Base-by-base conservation (phyloP, 2,797 vertebrate genomes). In the Sebastes vulpes region DNA sequence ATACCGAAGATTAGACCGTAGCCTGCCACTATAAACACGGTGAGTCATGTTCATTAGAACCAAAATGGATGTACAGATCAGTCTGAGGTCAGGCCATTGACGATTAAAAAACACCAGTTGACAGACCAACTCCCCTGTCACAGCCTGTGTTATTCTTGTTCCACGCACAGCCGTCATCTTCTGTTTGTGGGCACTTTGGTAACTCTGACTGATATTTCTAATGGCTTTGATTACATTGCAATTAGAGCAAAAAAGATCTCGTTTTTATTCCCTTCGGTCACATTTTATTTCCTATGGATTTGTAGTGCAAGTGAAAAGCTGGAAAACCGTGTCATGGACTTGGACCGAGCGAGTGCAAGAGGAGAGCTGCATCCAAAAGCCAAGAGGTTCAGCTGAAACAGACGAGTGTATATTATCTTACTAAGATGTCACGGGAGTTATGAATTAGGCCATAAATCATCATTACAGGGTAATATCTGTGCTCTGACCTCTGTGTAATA, bases 391-490 rank as follows among this genome's bases (percentile, higher is more conserved):
- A 54, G 69, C 64, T 38, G 2, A 77, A 77, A 79, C 71, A 63
- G 26, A 59, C 7, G 1, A 58, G 60, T 9, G 57, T 72, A 69
- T 84, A 84, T 89, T 75, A 72, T 82, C 74, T 83, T 85, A 86
- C 90, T 63, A 60, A 63, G 72, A 91, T 88, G 83, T 86, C 92
- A 84, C 64, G n/a, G 66, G 61, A 72, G 65, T 69, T 57, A 70
- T 61, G 32, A 82, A 78, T 85, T 54, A 70, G 64, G 72, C 63
- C 65, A 84, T 92, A 89, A 85, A 94, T 92, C 89, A 65, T 83
- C 64, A 79, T 81, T 76, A 90, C 46, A 9, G 69, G 9, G 29
- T 81, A 71, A 84, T 81, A 77, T 82, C 65, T 78, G 77, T 78
- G 77, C 74, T 83, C 60, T 75, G 83, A 87, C 79, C 83, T 68